A percentile compares a stretch with the other conserved stretches of the same genome.
phyloP scores from a whole-genome alignment of 2,113 vertebrate species.

The Canis aureus region DNA sequence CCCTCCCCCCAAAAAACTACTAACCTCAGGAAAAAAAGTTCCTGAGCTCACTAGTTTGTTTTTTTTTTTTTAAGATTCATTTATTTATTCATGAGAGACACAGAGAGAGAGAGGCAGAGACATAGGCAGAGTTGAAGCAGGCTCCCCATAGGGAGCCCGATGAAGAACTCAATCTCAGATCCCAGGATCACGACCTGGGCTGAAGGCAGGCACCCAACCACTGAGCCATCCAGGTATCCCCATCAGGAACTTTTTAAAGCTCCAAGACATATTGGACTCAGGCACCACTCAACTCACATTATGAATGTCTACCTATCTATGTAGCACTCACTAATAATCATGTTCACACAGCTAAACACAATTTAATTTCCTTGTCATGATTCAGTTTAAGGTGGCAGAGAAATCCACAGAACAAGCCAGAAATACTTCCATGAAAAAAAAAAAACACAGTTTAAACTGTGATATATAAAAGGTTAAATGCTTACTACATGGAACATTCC shows the following conservation, averaged over 20 bases:
- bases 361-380: not conserved
- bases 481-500: slow-evolving; percentile 51
- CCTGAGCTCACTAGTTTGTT: too few relatives aligned
- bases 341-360: not conserved
- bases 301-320: not conserved
- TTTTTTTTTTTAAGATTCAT: too few relatives aligned
- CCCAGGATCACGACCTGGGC: too few relatives aligned
- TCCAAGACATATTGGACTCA: not conserved
- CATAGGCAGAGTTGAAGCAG: too few relatives aligned
- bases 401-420: slow-evolving; percentile 34
- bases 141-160: too few relatives aligned
- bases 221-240: too few relatives aligned
- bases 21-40: too few relatives aligned
- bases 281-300: not conserved
- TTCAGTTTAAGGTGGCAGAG: not conserved
- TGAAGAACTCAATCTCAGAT: too few relatives aligned
- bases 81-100: too few relatives aligned
- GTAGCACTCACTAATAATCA: not conserved
- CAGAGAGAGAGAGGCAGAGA: too few relatives aligned
- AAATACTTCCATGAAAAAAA: not conserved
- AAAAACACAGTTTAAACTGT: not conserved
- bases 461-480: not conserved
- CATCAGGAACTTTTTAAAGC: not conserved
- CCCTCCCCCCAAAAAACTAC: too few relatives aligned
- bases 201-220: too few relatives aligned